Base-by-base conservation (phyloP, 2,797 vertebrate species). In the Mormyrops boulengeri region DNA sequence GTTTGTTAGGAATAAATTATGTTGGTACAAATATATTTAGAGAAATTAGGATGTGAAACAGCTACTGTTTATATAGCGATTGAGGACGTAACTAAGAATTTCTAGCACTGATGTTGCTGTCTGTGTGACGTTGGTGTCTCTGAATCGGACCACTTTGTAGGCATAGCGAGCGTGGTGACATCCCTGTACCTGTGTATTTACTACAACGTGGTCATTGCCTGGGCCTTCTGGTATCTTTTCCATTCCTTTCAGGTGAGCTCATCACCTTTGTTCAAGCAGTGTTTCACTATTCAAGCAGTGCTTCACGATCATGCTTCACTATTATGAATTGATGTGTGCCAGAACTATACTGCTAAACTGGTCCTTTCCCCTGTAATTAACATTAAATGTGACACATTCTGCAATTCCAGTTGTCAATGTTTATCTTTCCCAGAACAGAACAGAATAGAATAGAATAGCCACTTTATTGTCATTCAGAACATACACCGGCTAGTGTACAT, bases 221-320 rank as follows among this genome's bases (percentile, higher is more conserved):
- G 98, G 98, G 96, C 97, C 91, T 98, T 99, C 95, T 99, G 98
- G 98, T 99, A 99, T 93, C 95, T 99, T 92, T 99, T 99, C 93
- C 95, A 99, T 92, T 99, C 98, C 90, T 99, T 99, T 94, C 98
- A 99, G 85, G 98, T 99, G 93, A 93, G 94, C 77, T 4, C 14
- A 3, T 57, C 4, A 86, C 4, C 47, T 85, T 82, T 3, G 3
- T 62, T 62, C 60, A 26, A 62, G 60, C 60, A 26, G 22, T 26
- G 60, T 0, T 62, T 62, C 60, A 66, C 22, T 22, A 22, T 60
- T 60, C 2, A 22, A 60, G 57, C 57, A 8, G 2, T 60, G 19
- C 19, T 60, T 60, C 55, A 60, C 19, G n/a, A 22, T 60, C 6
- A 14, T 77, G 38, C 38, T 44, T 38, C 34, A 19, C 38, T 44